Conservation (phyloP, 2,797 vertebrate species). For the Borostomias antarcticus region DNA sequence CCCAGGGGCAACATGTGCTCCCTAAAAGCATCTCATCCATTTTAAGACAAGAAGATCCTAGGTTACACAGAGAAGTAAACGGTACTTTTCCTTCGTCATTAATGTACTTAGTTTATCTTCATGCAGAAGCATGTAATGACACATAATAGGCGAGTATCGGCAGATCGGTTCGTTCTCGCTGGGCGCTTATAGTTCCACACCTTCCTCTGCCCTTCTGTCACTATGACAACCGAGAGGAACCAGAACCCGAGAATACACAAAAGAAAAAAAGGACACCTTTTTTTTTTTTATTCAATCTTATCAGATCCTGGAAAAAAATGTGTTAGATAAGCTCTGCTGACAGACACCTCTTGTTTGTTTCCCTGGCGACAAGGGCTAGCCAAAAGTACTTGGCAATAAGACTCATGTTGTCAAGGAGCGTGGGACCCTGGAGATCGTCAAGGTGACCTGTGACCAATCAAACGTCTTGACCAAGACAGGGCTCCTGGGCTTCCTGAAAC, state of each 20-base stretch:
- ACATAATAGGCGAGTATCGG: neutral
- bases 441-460: constrained; percentile 4
- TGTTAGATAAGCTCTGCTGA: constrained; percentile 36
- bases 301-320: constrained; percentile 33
- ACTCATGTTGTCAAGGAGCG: constrained; percentile 12
- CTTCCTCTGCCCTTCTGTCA: neutral
- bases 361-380: constrained; percentile 53
- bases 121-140: too few relatives aligned
- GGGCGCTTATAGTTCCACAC: neutral
- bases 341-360: constrained; percentile 55
- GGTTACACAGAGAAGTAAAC: too few relatives aligned
- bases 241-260: constrained; percentile 14
- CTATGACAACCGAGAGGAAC: constrained; percentile 4
- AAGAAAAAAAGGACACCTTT: neutral
- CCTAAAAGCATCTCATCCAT: too few relatives aligned
- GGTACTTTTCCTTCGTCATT: too few relatives aligned
- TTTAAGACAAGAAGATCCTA: too few relatives aligned
- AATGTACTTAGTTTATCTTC: too few relatives aligned
- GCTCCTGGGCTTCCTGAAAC: neutral
- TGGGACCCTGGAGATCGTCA: constrained; percentile 8
- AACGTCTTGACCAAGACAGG: neutral
- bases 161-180: neutral
- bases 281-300: constrained; percentile 15
- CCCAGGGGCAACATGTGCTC: too few relatives aligned
- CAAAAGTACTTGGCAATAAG: constrained; percentile 37